phyloP scores from a whole-genome alignment of 1,140 invertebrate genomes.

The Drosophila oshimai region DNA sequence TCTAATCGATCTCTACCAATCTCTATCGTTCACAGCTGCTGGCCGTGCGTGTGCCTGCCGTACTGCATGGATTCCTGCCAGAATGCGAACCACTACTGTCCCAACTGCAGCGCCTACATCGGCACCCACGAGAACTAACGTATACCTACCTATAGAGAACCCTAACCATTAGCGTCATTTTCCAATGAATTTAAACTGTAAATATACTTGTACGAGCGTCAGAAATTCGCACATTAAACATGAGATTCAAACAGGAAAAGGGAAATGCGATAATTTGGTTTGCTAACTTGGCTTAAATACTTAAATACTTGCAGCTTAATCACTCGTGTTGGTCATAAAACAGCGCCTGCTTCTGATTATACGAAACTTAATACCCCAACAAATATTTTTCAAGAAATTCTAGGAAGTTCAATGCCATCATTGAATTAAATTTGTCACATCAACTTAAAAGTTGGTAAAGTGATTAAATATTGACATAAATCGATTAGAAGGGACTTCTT shows the following conservation, averaged over 20 bases:
- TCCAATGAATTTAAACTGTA: conserved; percentile 20
- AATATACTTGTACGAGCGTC: conserved; percentile 12
- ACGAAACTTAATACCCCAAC: background rate
- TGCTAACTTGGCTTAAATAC: background rate
- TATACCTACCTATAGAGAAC: background rate
- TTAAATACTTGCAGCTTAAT: background rate
- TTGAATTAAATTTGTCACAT: background rate
- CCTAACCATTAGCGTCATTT: conserved; percentile 2
- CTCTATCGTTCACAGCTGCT: conserved; percentile 36
- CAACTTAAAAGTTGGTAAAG: background rate
- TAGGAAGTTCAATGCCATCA: background rate
- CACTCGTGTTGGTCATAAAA: conserved; percentile 1
- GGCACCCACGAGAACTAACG: conserved; percentile 84
- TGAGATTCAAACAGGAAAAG: background rate
- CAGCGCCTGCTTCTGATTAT: background rate
- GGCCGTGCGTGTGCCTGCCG: conserved; percentile 84
- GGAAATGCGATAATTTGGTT: conserved; percentile 14
- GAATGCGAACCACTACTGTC: conserved; percentile 87
- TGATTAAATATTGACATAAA: background rate
- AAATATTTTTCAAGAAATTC: background rate
- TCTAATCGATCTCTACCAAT: background rate
- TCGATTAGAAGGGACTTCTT: background rate
- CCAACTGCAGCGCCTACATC: conserved; percentile 86
- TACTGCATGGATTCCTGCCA: conserved; percentile 87
- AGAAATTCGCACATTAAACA: conserved; percentile 24